phyloP scores from a whole-genome alignment of 2,113 vertebrate species.

The Pterophyllum scalare region DNA sequence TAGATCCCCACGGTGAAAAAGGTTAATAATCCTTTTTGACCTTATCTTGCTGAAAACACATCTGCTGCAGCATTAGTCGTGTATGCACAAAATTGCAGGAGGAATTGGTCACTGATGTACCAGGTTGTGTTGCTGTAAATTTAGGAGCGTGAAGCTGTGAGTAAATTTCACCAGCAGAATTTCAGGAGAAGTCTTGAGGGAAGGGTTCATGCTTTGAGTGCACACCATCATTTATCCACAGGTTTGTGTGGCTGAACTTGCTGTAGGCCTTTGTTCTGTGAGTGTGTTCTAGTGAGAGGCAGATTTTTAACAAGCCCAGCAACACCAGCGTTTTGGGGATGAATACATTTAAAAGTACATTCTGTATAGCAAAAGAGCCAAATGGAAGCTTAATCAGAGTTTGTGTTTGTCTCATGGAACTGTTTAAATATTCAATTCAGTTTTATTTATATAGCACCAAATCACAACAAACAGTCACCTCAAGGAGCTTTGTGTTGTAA shows the following conservation, averaged over 20 bases:
- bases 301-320: too few species aligned
- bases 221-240: neutral
- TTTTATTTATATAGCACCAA: too few species aligned
- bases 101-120: neutral
- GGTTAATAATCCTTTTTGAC: too few species aligned
- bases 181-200: neutral
- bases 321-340: neutral
- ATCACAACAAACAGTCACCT: too few species aligned
- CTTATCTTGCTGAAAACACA: too few species aligned
- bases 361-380: neutral
- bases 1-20: neutral
- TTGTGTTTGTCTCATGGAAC: neutral
- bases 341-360: neutral
- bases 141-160: neutral
- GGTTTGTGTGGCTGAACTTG: neutral
- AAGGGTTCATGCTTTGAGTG: neutral
- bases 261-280: neutral
- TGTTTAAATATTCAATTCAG: neutral
- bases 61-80: neutral
- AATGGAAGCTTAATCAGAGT: neutral
- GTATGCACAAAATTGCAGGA: neutral
- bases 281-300: neutral
- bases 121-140: neutral
- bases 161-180: neutral
- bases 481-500: too few species aligned